Evolutionary conservation across 1,140 invertebrate genomes (phyloP).

Genomic region (Tenebrio molitor): DNA sequence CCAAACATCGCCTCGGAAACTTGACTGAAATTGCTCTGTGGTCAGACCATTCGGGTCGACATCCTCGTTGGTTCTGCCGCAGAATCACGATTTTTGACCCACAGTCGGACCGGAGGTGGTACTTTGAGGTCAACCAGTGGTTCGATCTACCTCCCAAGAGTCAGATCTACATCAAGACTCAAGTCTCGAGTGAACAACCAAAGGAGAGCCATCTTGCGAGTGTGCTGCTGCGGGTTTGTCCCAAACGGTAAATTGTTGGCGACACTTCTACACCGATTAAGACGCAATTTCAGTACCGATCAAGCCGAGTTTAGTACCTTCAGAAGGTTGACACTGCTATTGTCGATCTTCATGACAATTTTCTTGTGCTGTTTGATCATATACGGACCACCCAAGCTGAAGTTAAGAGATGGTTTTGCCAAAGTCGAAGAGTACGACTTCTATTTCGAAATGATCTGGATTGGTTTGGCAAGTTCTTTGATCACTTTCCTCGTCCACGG

Average conservation of each 20-base stretch:
- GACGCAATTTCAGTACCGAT: background rate
- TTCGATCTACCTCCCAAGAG: background rate
- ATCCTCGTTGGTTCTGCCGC: slow-evolving; percentile 19
- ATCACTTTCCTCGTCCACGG: background rate
- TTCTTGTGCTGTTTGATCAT: background rate
- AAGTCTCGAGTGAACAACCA: background rate
- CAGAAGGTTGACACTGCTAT: background rate
- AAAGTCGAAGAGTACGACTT: background rate
- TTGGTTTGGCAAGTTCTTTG: background rate
- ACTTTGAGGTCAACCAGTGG: slow-evolving; percentile 11
- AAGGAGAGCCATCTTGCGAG: background rate
- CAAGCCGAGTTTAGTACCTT: background rate
- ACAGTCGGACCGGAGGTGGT: slow-evolving; percentile 2
- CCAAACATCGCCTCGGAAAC: background rate
- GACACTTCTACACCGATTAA: background rate
- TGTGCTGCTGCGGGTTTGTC: background rate
- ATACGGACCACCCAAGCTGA: background rate
- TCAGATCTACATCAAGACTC: background rate
- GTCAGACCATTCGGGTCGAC: slow-evolving; percentile 9
- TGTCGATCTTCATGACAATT: slow-evolving; percentile 12
- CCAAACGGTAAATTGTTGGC: background rate
- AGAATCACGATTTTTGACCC: background rate
- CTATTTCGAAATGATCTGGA: background rate
- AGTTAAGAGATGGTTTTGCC: background rate
- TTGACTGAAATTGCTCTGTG: slow-evolving; percentile 13